Evolutionary conservation across 1,140 invertebrate genomes (phyloP).

Genomic region (Tetramorium simillimum): DNA sequence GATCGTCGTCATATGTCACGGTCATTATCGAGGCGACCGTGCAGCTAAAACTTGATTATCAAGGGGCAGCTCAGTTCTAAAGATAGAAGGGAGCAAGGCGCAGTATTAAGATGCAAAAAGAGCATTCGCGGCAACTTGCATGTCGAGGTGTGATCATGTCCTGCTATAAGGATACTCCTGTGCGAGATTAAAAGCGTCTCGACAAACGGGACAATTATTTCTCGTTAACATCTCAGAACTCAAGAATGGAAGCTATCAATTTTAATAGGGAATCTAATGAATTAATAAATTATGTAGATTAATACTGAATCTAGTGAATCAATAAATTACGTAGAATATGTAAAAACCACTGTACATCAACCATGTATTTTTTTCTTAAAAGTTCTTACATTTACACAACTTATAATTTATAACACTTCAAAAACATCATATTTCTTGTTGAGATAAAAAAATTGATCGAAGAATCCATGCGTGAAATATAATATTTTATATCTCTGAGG

Average conservation of each 20-base stretch:
- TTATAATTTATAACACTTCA: neutral
- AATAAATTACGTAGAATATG: neutral
- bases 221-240: constrained; percentile 7
- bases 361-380: neutral
- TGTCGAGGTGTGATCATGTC: neutral
- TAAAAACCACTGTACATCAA: neutral
- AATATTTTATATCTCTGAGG: neutral
- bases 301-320: neutral
- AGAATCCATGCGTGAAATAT: neutral
- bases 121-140: constrained; percentile 5
- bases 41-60: constrained; percentile 52
- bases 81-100: constrained; percentile 35
- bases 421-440: neutral
- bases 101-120: constrained; percentile 37
- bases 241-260: neutral
- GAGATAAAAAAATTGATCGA: neutral
- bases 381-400: neutral
- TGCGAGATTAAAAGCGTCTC: constrained; percentile 27
- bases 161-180: neutral
- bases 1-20: constrained; percentile 57
- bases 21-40: constrained; percentile 49
- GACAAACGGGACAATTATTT: neutral
- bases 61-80: constrained; percentile 40
- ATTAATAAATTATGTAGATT: neutral
- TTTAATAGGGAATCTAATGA: constrained; percentile 4